A percentile compares a stretch with the other conserved stretches of the same genome.
Conservation (phyloP, 2,113 vertebrate species). For the Oncorhynchus tshawytscha region DNA sequence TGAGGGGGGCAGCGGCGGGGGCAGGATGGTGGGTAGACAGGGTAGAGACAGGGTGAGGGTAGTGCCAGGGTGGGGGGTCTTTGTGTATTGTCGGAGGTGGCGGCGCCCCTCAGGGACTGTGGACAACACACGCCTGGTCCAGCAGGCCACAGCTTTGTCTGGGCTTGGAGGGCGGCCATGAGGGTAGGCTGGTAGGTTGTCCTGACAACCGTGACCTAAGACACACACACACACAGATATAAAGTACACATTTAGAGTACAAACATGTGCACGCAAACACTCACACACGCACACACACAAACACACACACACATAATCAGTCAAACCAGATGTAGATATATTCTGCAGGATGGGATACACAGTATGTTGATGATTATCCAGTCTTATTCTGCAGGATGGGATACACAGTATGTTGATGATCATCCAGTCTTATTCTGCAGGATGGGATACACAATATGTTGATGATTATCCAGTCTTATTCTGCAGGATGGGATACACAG, state of each 20-base stretch:
- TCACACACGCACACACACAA: too few species aligned
- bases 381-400: too few species aligned
- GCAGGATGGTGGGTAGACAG: slow-evolving; percentile 8
- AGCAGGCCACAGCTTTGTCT: slow-evolving; percentile 66
- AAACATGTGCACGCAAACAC: background rate
- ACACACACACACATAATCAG: too few species aligned
- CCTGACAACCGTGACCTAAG: slow-evolving; percentile 53
- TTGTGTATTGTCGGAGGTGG: slow-evolving; percentile 64
- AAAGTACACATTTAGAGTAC: too few species aligned
- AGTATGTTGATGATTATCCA: too few species aligned
- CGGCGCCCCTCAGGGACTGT: slow-evolving; percentile 58
- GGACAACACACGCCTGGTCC: slow-evolving; percentile 71
- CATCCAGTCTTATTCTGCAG: too few species aligned
- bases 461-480: too few species aligned
- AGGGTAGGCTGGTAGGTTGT: slow-evolving; percentile 53
- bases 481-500: too few species aligned
- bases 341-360: too few species aligned
- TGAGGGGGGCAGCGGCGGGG: background rate
- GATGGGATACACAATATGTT: too few species aligned
- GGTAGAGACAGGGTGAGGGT: slow-evolving; percentile 53
- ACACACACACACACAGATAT: background rate
- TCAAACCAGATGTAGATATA: too few species aligned
- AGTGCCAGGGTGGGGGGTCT: slow-evolving; percentile 54
- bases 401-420: too few species aligned
- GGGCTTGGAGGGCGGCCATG: slow-evolving; percentile 63